phyloP scores from a whole-genome alignment of 2,113 vertebrate genomes.

The Felis chaus region DNA sequence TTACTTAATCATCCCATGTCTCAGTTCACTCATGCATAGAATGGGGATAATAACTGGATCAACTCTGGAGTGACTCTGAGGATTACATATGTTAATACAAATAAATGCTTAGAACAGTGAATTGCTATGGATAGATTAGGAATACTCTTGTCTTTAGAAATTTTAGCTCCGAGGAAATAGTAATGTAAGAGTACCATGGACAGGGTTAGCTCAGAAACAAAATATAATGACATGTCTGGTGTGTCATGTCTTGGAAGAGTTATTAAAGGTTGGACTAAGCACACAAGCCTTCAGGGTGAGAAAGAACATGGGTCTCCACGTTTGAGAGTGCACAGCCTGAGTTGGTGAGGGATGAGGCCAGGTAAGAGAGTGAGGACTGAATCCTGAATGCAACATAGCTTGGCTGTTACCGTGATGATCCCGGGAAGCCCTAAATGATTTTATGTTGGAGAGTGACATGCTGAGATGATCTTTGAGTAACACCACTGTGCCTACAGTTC shows the following conservation, averaged over 20 bases:
- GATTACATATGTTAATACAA: background rate
- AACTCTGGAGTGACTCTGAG: background rate
- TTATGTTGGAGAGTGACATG: background rate
- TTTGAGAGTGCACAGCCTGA: background rate
- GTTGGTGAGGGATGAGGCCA: background rate
- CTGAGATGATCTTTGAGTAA: background rate
- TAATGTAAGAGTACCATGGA: background rate
- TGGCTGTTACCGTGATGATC: background rate
- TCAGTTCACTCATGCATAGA: conserved; percentile 33
- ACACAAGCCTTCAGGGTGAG: background rate
- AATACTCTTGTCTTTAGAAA: background rate
- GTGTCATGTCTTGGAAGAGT: background rate
- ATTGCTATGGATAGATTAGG: background rate
- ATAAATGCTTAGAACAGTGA: background rate
- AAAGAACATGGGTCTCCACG: background rate
- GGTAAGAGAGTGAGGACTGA: background rate
- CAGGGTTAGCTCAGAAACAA: background rate
- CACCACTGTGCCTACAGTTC: background rate
- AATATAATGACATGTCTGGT: background rate
- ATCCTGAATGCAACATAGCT: background rate
- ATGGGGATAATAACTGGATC: background rate
- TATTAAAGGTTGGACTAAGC: background rate
- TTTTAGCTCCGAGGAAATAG: background rate
- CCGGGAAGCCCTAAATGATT: background rate
- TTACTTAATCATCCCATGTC: background rate